Evolutionary conservation across 1,140 invertebrate genomes (phyloP).

Genomic region (Drosophila littoralis): DNA sequence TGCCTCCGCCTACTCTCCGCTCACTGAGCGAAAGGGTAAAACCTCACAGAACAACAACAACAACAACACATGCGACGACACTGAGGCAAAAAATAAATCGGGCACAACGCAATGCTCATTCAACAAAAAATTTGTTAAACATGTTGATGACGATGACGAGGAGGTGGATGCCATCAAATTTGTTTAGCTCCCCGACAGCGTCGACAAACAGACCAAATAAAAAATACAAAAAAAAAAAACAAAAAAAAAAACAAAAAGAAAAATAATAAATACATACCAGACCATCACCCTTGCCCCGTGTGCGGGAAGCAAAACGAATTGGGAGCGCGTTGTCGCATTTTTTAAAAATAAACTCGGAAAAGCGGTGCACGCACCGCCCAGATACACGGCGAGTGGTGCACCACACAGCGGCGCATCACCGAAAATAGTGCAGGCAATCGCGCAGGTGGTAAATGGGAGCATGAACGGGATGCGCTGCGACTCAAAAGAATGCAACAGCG

Average conservation of each 20-base stretch:
- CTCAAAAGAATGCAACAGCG: slow-evolving; percentile 47
- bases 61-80: slow-evolving; percentile 30
- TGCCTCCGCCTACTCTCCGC: slow-evolving; percentile 29
- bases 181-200: slow-evolving; percentile 64
- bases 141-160: slow-evolving; percentile 42
- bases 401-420: slow-evolving; percentile 25
- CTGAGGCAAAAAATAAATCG: slow-evolving; percentile 39
- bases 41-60: slow-evolving; percentile 6
- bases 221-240: slow-evolving; percentile 7
- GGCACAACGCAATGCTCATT: slow-evolving; percentile 68
- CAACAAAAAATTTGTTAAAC: slow-evolving; percentile 55
- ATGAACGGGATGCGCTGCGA: slow-evolving; percentile 63
- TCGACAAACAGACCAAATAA: slow-evolving; percentile 10
- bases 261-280: slow-evolving; percentile 17
- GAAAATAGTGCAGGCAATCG: slow-evolving; percentile 71
- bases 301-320: slow-evolving; percentile 56
- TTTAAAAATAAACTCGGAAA: slow-evolving; percentile 71
- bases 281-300: slow-evolving; percentile 66
- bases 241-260: neutral
- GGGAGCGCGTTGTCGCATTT: slow-evolving; percentile 64
- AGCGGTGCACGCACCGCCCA: slow-evolving; percentile 48
- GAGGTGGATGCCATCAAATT: slow-evolving; percentile 66
- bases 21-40: slow-evolving; percentile 58
- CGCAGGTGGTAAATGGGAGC: slow-evolving; percentile 77
- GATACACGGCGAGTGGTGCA: slow-evolving; percentile 13